Percentiles rank a stretch among this genome's conserved stretches.
These are phyloP conservation scores for Argyresthia albistria DNA, from an alignment of 2,888 invertebrate species.

Conservation along the genomic window DNA sequence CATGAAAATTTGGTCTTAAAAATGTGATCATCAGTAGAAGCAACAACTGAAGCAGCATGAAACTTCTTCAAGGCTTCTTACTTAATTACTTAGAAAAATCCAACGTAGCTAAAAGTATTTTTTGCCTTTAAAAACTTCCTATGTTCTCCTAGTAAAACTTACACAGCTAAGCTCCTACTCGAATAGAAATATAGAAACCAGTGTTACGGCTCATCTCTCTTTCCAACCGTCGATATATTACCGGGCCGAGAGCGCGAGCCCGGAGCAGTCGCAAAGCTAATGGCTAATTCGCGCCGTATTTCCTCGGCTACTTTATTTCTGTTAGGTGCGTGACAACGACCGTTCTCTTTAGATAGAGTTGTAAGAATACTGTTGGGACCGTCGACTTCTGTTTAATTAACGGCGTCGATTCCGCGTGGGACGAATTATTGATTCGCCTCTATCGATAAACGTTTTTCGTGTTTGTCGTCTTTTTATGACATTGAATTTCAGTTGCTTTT, in stretches of 20 bases:
- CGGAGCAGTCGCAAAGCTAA: conserved; percentile 9
- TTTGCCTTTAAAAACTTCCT: no score
- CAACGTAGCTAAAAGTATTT: no score
- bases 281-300: conserved; percentile 25
- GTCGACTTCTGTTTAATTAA: conserved; percentile 27
- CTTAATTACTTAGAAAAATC: no score
- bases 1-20: no score
- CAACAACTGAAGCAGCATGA: no score
- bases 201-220: neutral
- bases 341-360: conserved; percentile 30
- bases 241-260: neutral
- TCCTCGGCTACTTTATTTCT: conserved; percentile 16
- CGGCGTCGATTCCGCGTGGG: conserved; percentile 22
- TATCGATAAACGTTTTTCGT: neutral
- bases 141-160: no score
- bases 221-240: neutral
- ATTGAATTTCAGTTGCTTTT: no score
- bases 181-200: no score
- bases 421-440: conserved; percentile 2
- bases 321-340: conserved; percentile 34
- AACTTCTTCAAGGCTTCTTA: no score
- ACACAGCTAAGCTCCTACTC: no score
- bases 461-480: no score
- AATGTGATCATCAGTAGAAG: no score
- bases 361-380: conserved; percentile 22